Conservation (phyloP, 2,797 vertebrate species). For the Bradypodion ventrale region DNA sequence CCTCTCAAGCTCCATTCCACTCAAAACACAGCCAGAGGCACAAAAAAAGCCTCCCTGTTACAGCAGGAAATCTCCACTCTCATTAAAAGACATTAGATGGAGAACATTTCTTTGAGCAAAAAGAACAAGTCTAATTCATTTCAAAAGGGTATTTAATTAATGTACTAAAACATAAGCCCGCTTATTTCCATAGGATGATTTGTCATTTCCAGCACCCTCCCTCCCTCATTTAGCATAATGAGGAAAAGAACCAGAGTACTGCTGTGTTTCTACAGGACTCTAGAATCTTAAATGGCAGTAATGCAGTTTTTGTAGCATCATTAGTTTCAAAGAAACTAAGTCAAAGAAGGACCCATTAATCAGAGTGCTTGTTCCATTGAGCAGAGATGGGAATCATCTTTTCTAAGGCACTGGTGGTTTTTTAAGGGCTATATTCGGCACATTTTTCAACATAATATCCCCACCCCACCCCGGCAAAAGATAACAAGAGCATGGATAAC, state of each 20-base stretch:
- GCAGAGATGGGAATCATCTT: background rate
- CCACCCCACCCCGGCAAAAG: too few relatives aligned
- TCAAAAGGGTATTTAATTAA: background rate
- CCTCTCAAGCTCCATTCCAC: background rate
- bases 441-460: background rate
- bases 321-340: background rate
- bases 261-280: background rate
- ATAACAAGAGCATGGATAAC: background rate
- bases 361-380: too few relatives aligned
- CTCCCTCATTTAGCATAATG: background rate
- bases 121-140: background rate
- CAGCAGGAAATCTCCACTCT: background rate
- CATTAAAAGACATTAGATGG: background rate
- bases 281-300: background rate
- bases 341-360: background rate
- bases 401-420: background rate
- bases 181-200: background rate
- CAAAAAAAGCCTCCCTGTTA: background rate
- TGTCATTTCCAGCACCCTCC: background rate
- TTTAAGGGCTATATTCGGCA: background rate
- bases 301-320: background rate
- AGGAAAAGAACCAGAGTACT: background rate
- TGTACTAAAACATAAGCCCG: background rate
- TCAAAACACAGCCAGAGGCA: background rate
- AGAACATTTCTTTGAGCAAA: conserved; percentile 10